These are phyloP conservation scores for Acholoe squamosa DNA, from an alignment of 2,888 invertebrate species.

Conservation along the genomic window DNA sequence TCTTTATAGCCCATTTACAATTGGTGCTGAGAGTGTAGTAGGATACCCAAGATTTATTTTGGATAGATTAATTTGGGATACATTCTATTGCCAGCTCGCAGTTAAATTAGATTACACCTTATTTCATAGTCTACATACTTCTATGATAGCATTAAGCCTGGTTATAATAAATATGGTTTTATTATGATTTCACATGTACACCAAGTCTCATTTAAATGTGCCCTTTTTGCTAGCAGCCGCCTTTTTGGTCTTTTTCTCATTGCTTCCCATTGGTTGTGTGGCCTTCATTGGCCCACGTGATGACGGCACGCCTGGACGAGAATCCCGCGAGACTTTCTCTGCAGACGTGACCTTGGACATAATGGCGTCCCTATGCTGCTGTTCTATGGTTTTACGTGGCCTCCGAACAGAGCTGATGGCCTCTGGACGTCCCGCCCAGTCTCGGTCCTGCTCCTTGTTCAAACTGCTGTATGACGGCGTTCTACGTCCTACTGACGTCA, in stretches of 20 bases:
- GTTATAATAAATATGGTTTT: no score
- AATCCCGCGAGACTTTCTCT: background rate
- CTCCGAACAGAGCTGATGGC: background rate
- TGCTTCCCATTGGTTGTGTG: background rate
- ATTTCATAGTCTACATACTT: no score
- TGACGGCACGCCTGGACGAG: background rate
- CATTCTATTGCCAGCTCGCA: no score
- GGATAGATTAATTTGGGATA: no score
- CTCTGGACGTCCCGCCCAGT: conserved; percentile 18
- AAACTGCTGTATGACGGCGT: background rate
- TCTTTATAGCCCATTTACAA: no score
- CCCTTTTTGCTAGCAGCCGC: background rate
- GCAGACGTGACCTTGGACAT: conserved; percentile 5
- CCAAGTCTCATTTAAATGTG: background rate
- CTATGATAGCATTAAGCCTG: no score
- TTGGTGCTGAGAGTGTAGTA: no score
- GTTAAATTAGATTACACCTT: no score
- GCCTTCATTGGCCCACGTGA: background rate
- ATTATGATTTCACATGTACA: no score
- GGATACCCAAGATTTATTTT: no score
- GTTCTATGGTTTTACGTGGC: conserved; percentile 9
- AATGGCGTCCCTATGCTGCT: conserved; percentile 17
- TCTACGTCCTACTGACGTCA: background rate
- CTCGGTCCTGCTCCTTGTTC: background rate
- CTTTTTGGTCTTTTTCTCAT: background rate